Evolutionary conservation across 1,140 invertebrate species (phyloP), one percentile per base, ranked within the genome.

Genomic region (Leptinotarsa undecemlineata): DNA sequence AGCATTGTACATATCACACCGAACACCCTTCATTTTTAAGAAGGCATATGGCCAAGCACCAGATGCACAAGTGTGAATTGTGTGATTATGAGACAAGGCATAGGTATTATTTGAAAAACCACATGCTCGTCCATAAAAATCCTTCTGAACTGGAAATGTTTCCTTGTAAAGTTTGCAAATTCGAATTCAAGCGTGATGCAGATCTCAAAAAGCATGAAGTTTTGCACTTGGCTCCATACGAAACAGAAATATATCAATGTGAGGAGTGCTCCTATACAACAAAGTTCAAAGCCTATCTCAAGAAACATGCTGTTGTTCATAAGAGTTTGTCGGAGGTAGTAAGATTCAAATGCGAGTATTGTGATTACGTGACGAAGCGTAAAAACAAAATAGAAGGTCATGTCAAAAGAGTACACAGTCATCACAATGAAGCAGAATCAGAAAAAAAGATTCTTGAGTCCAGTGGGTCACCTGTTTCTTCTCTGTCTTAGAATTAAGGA

Each of bases 251-350:
- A 13, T 68, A 68, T 15, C 47, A 57, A n/a, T 75, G 74, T 51
- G 62, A 51, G 0, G 51, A 72, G 47, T 75, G 74, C 23, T 70
- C 64, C 19, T 75, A 72, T 33, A 57, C 64, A 47, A 75, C 74
- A 4, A 75, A 75, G 47, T 75, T 63, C 26, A 75, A 72, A 33
- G 70, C 67, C 48, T 72, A 72, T 48, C 19, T 75, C 14, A 72
- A 75, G 51, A 68, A 62, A 15, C 74, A 75, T 48, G 33, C 72
- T 62, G 42, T 66, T 70, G 23, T 75, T 14, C 74, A 75, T 48
- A 23, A 26, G 63, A 72, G 67, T 51, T 61, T 70, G 15, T 67
- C 72, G 26, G 71, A 57, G 17, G 15, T 57, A 57, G 51, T 57
- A 4, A 57, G 15, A 19, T 57, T 57, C 51, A 57, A 57, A 57